Percentiles rank a stretch among this genome's conserved stretches.
phyloP scores from a whole-genome alignment of 2,113 vertebrate genomes.

The Peromyscus leucopus region DNA sequence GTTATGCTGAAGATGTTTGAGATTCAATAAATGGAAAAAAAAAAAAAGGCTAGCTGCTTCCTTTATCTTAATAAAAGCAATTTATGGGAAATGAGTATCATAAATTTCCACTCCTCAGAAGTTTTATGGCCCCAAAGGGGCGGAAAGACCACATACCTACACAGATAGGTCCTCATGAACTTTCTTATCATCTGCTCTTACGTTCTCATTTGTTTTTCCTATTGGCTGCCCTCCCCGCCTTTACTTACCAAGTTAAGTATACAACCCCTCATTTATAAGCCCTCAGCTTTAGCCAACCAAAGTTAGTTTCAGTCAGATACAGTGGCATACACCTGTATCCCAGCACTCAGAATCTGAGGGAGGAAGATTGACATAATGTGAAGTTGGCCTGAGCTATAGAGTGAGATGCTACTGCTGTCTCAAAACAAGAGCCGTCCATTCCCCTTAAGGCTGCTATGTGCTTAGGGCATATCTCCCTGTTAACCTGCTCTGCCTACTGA shows the following conservation, averaged over 20 bases:
- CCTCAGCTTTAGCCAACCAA: not conserved
- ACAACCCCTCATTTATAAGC: not conserved
- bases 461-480: not conserved
- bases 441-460: not conserved
- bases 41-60: not conserved
- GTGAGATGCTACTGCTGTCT: not conserved
- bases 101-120: not conserved
- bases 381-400: not conserved
- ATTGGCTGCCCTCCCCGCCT: not conserved
- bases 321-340: not conserved
- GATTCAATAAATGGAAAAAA: constrained; percentile 6
- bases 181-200: constrained; percentile 3
- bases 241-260: not conserved
- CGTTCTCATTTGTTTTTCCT: constrained; percentile 20
- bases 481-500: not conserved
- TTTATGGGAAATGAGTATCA: not conserved
- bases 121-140: not conserved
- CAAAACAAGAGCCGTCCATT: not conserved
- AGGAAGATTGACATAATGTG: not conserved
- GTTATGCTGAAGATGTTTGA: constrained; percentile 13
- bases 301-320: not conserved
- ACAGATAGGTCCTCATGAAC: not conserved
- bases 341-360: not conserved
- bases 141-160: not conserved
- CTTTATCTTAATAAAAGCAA: constrained; percentile 41